Evolutionary conservation across 2,113 vertebrate species (phyloP).

Genomic region (Podocnemis expansa): DNA sequence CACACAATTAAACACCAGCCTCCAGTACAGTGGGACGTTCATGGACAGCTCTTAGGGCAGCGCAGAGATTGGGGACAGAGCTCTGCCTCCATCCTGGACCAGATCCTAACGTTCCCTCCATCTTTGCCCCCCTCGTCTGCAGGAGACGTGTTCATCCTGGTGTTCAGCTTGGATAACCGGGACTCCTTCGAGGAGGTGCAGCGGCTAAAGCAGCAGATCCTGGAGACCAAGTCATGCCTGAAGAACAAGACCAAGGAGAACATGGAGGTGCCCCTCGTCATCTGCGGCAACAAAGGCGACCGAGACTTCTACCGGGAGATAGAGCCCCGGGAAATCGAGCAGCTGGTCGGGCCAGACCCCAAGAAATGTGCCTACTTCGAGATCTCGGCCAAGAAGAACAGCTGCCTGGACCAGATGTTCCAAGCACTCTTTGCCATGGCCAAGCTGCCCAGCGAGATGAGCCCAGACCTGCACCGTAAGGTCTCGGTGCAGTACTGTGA

Average conservation of each 20-base stretch:
- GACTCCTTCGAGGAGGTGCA: slow-evolving; percentile 98
- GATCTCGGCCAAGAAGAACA: slow-evolving; percentile 96
- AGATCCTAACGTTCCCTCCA: not conserved
- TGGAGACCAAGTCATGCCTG: slow-evolving; percentile 95
- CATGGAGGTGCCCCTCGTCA: slow-evolving; percentile 92
- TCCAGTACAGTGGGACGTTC: not conserved
- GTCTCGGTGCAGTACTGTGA: slow-evolving; percentile 95
- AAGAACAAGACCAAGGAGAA: slow-evolving; percentile 96
- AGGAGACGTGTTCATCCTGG: slow-evolving; percentile 97
- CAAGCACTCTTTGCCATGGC: slow-evolving; percentile 93
- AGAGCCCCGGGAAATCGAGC: slow-evolving; percentile 87
- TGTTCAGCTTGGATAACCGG: slow-evolving; percentile 96
- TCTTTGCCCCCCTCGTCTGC: not conserved
- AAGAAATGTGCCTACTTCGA: slow-evolving; percentile 95
- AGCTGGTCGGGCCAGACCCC: slow-evolving; percentile 87
- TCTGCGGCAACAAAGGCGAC: slow-evolving; percentile 97
- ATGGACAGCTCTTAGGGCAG: not conserved
- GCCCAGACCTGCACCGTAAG: slow-evolving; percentile 94
- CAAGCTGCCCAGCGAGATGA: slow-evolving; percentile 97
- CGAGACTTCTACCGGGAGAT: slow-evolving; percentile 90
- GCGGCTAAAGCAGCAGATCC: slow-evolving; percentile 93
- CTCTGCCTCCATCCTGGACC: not conserved
- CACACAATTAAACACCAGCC: not conserved
- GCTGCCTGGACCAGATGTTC: slow-evolving; percentile 96
- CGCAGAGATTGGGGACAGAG: not conserved